Evolutionary conservation across 2,113 vertebrate genomes (phyloP), one percentile per base, ranked within the genome.

Genomic region (Eretmochelys imbricata): DNA sequence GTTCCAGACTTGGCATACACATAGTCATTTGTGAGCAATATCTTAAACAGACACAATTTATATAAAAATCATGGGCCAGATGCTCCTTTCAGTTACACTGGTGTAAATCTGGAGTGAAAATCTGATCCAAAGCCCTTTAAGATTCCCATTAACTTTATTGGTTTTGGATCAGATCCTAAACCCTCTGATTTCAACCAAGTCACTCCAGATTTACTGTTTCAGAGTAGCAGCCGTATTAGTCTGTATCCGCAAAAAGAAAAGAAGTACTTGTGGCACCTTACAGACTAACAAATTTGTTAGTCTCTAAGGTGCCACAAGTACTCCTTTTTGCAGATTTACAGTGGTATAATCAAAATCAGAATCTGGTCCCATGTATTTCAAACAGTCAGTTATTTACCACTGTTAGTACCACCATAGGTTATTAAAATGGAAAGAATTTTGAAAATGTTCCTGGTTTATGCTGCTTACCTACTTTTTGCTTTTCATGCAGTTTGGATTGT

Each of bases 21-120:
- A 76, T 4, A 27, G 0, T 38, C n/a, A 78, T 54, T 50, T 84
- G 8, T 20, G 22, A 80, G 90, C 55, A 90, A 16, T 20, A 8
- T 13, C 27, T 8, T 4, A 94, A 85, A 13, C 10, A 0, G 25
- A 0, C 13, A 82, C 0, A 72, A 29, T 0, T n/a, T 22, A 27
- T 5, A 0, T 4, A 75, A 2, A 7, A 78, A 29, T 29, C n/a
- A 19, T 0, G 1, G 65, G 65, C 22, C 13, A 81, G 93, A 93
- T 0, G 1, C 29, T 80, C 8, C 6, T 6, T 0, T 31, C 55
- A 25, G 27, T 8, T 29, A 46, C 62, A 29, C 51, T 0, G 19
- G 9, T 48, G 6, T 29, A 51, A 54, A 89, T 75, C 3, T 0
- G 14, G 49, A 50, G 13, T 10, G 46, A 83, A 19, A 5, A 10